phyloP scores from a whole-genome alignment of 37 sponge, comb jelly and placozoan genomes.

The Oopsacas minuta region DNA sequence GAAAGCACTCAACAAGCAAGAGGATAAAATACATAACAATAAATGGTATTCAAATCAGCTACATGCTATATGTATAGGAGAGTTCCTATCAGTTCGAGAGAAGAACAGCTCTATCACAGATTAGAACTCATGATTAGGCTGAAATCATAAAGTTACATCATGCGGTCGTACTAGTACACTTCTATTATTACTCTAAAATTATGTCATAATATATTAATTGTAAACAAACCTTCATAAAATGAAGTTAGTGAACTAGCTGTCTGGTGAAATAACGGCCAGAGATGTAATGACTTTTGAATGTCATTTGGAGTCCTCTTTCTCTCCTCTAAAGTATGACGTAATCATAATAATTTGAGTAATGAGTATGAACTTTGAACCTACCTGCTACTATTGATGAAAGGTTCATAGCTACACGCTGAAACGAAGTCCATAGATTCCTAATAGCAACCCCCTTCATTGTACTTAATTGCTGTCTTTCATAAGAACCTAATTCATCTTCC shows the following conservation, averaged over 20 bases:
- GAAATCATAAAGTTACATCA: neutral
- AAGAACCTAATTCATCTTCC: neutral
- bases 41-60: too few species aligned
- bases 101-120: neutral
- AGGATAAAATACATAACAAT: neutral
- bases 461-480: neutral
- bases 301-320: neutral
- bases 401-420: neutral
- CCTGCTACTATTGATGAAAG: neutral
- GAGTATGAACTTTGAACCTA: neutral
- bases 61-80: neutral
- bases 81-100: neutral
- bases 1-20: neutral
- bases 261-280: neutral
- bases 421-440: neutral
- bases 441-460: neutral
- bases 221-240: neutral
- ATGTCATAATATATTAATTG: neutral
- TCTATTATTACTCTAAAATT: neutral
- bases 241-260: neutral
- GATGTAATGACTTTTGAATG: neutral
- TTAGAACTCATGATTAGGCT: neutral
- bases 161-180: neutral
- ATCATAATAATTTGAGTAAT: too few species aligned
- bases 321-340: slow-evolving; percentile 12